phyloP scores from a whole-genome alignment of 2,888 invertebrate species.

The Lasioglossum figueresi region DNA sequence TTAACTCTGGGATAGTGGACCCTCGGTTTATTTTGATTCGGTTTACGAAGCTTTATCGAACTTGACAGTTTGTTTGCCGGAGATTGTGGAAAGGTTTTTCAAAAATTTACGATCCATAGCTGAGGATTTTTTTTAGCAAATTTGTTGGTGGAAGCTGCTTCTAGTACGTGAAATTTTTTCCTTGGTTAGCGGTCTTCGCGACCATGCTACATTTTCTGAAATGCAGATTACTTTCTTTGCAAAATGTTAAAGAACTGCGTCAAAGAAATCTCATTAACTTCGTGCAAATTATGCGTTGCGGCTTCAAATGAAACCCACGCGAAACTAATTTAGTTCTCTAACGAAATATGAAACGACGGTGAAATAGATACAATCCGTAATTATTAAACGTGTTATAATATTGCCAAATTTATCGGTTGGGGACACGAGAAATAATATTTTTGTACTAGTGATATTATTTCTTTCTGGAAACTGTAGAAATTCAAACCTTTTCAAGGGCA shows the following conservation, averaged over 20 bases:
- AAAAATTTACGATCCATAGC: not conserved
- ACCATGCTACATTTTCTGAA: not conserved
- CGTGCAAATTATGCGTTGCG: not conserved
- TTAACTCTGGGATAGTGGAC: not conserved
- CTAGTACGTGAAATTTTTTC: not conserved
- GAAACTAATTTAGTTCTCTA: not conserved
- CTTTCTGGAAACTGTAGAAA: not conserved
- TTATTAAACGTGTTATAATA: not conserved
- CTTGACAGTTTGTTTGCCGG: not conserved
- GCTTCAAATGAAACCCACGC: not conserved
- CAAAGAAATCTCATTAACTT: constrained; percentile 5
- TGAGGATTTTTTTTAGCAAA: not conserved
- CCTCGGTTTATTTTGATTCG: not conserved
- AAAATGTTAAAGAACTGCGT: not conserved
- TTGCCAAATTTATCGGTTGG: not conserved
- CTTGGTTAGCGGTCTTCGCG: not conserved
- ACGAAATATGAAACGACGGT: not conserved
- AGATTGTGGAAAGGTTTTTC: not conserved
- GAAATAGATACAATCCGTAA: not conserved
- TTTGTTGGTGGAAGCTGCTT: not conserved
- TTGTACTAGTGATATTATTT: not conserved
- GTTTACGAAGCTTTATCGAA: not conserved
- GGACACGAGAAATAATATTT: not conserved
- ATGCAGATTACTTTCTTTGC: constrained; percentile 5
- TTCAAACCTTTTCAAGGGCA: no score